Base-by-base conservation (phyloP, 2,888 invertebrate genomes). In the Pollenia labialis region DNA sequence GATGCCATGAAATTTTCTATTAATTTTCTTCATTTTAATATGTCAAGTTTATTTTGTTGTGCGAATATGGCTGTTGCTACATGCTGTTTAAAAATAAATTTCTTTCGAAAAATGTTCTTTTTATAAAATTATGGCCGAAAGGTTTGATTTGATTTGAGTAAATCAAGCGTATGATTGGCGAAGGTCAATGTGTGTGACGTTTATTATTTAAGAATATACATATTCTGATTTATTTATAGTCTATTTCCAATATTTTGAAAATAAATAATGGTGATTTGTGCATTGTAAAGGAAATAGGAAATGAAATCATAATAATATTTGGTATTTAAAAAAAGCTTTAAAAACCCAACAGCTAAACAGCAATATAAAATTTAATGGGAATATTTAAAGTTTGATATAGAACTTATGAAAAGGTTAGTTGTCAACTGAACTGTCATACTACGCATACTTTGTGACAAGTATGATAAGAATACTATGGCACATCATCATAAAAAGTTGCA, bases 1-100 rank as follows among this genome's bases (percentile, higher is more conserved):
- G 58, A 74, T 85, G 81, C 69, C 87, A 74, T 85, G 66, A 81
- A 77, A 84, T 81, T 81, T 77, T 84, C 77, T 84, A 84, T 77
- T 87, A 87, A 87, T 87, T 87, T 85, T 87, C 81, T 81, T 54
- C 72, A 81, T 77, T 87, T 87, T 87, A 74, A 62, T 87, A n/a
- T 87, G 84, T 87, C 87, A 85, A 87, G 84, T 84, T 87, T 81
- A 87, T 75, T 83, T 79, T 76, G 32, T 18, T 56, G 52, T 16
- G 56, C 58, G 48, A 46, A 16, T 58, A 50, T 44, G 76, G 69
- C 69, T 71, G 64, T 52, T 71, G n/a, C 8, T 10, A 4, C 4
- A 69, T 46, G 75, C 64, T 81, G 62, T 0, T 66, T 68, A n/a
- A 68, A 66, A 66, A 58, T 72, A 44, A 62, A 11, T 23, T 58